These are phyloP conservation scores for Palythoa grandiflora DNA, from an alignment of 92 coral and sea anemone species.

Conservation along the genomic window DNA sequence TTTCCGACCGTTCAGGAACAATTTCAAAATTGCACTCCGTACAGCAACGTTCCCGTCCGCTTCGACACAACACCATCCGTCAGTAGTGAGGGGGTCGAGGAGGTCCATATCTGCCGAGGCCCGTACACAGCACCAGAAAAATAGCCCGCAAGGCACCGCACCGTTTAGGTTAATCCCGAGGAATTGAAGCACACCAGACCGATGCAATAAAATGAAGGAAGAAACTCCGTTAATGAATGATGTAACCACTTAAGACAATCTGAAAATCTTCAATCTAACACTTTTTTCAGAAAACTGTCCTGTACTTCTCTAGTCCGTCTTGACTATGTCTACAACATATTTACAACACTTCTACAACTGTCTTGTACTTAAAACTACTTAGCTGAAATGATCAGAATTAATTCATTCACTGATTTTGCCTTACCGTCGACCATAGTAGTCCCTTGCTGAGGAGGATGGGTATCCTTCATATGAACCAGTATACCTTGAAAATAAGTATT, in stretches of 20 bases:
- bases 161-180: slow-evolving; percentile 26
- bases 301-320: background rate
- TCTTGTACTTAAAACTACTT: background rate
- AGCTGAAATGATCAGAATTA: background rate
- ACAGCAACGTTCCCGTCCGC: slow-evolving; percentile 41
- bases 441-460: slow-evolving; percentile 73
- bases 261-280: background rate
- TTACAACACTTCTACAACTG: background rate
- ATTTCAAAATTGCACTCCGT: slow-evolving; percentile 7
- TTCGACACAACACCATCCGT: slow-evolving; percentile 41
- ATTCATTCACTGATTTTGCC: background rate
- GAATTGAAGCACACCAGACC: slow-evolving; percentile 43
- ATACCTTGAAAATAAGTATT: slow-evolving; percentile 37
- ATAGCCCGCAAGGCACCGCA: slow-evolving; percentile 53
- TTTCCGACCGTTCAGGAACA: slow-evolving; percentile 41
- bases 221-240: slow-evolving; percentile 35
- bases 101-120: slow-evolving; percentile 52
- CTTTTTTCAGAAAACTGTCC: background rate
- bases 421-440: slow-evolving; percentile 76
- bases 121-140: slow-evolving; percentile 41
- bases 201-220: slow-evolving; percentile 35
- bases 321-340: background rate
- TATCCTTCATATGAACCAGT: slow-evolving; percentile 84
- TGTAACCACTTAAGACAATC: background rate
- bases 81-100: slow-evolving; percentile 49